Evolutionary conservation across 2,113 vertebrate genomes (phyloP).

Genomic region (Brachirus orientalis): DNA sequence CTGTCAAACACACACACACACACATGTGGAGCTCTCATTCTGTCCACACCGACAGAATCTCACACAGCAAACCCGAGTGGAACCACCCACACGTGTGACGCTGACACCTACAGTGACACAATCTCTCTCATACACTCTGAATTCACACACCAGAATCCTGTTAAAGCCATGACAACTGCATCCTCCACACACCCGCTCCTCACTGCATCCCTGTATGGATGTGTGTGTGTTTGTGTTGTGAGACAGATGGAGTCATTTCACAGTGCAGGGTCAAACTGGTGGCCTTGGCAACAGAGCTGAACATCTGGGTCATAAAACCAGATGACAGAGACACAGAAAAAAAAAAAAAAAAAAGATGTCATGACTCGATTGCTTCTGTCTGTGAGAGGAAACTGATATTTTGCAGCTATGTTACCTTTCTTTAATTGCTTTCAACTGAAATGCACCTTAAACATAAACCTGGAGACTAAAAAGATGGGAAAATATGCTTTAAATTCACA

Average conservation of each 20-base stretch:
- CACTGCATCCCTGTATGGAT: constrained; percentile 13
- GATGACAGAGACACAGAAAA: constrained; percentile 19
- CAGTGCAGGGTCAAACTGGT: constrained; percentile 34
- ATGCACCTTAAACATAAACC: background rate
- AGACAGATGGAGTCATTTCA: constrained; percentile 45
- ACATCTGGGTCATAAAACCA: constrained; percentile 52
- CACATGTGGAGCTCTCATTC: no score
- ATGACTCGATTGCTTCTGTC: no score
- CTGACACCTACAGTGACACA: constrained; percentile 41
- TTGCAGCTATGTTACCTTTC: background rate
- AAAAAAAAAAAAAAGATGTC: no score
- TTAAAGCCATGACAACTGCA: constrained; percentile 65
- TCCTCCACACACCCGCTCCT: constrained; percentile 36
- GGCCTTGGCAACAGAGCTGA: constrained; percentile 59
- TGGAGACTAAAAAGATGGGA: background rate
- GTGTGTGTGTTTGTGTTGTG: constrained; percentile 1
- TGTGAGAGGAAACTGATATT: background rate
- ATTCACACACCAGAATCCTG: constrained; percentile 53
- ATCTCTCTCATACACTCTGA: constrained; percentile 44
- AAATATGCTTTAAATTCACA: no score
- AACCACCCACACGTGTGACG: constrained; percentile 64
- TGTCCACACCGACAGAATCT: no score
- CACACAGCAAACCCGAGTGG: constrained; percentile 45
- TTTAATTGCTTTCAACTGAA: background rate
- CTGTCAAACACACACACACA: constrained; percentile 3